phyloP scores from a whole-genome alignment of 2,113 vertebrate genomes.

The Rhinopomastus cyanomelas region DNA sequence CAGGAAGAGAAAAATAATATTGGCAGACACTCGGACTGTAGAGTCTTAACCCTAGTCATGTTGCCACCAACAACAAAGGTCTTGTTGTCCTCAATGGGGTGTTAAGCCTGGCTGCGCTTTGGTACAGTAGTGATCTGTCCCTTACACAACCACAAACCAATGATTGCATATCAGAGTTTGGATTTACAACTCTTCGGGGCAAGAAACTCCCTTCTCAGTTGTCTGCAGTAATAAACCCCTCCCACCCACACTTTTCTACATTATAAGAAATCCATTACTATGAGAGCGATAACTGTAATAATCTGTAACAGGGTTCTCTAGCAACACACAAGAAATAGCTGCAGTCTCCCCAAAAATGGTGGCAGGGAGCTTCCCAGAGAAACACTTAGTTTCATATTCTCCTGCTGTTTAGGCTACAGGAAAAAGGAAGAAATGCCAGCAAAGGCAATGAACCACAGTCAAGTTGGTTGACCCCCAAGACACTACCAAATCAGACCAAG shows the following conservation, averaged over 20 bases:
- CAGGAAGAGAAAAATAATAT: background rate
- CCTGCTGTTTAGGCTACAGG: background rate
- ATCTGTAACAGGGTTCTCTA: background rate
- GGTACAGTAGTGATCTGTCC: background rate
- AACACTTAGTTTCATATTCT: background rate
- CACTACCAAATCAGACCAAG: background rate
- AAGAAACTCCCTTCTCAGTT: background rate
- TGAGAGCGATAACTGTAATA: background rate
- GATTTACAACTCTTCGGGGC: background rate
- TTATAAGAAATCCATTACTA: background rate
- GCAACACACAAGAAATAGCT: background rate
- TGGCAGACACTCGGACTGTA: background rate
- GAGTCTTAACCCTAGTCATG: background rate
- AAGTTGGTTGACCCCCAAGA: background rate
- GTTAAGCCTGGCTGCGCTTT: background rate
- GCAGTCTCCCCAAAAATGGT: background rate
- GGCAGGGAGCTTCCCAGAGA: background rate
- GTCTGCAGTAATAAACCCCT: background rate
- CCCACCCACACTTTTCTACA: background rate
- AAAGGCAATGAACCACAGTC: background rate
- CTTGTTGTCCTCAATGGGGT: background rate
- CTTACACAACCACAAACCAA: background rate
- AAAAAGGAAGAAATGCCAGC: background rate
- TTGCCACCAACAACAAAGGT: background rate
- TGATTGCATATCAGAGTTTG: fast-evolving